phyloP scores from a whole-genome alignment of 2,888 invertebrate genomes.

The Macrophya annulata region DNA sequence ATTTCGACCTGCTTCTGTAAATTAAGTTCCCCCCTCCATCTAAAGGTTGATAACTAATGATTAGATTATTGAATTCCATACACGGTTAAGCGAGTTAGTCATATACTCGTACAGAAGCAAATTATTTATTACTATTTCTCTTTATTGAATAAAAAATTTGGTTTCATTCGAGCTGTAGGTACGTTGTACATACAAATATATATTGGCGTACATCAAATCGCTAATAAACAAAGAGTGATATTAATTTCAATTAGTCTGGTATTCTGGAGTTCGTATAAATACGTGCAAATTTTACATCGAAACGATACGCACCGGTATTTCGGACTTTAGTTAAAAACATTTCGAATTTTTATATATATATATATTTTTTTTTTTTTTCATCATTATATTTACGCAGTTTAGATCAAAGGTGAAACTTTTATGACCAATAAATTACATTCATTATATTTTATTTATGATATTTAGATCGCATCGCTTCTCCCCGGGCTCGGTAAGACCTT shows the following conservation, averaged over 20 bases:
- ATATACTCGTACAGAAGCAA: background rate
- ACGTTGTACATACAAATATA: too few relatives aligned
- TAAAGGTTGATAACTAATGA: background rate
- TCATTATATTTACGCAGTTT: background rate
- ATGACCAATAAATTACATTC: background rate
- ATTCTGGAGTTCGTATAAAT: constrained; percentile 59
- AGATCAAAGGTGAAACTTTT: background rate
- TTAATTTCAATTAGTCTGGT: constrained; percentile 49
- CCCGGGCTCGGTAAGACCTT: constrained; percentile 68
- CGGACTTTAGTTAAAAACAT: background rate
- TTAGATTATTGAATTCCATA: constrained; percentile 8
- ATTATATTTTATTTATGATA: background rate
- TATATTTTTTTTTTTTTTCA: background rate
- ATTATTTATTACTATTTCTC: background rate
- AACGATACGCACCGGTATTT: background rate
- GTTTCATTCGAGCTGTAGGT: background rate
- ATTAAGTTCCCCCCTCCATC: background rate
- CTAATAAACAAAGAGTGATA: constrained; percentile 13
- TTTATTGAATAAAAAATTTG: constrained; percentile 45
- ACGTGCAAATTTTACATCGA: constrained; percentile 50
- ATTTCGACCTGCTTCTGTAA: background rate
- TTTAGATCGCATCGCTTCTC: constrained; percentile 68
- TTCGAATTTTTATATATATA: too few relatives aligned
- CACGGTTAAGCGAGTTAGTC: background rate
- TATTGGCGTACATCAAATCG: background rate